These are phyloP conservation scores for Aethina tumida DNA, from an alignment of 1,140 invertebrate genomes.

Conservation along the genomic window DNA sequence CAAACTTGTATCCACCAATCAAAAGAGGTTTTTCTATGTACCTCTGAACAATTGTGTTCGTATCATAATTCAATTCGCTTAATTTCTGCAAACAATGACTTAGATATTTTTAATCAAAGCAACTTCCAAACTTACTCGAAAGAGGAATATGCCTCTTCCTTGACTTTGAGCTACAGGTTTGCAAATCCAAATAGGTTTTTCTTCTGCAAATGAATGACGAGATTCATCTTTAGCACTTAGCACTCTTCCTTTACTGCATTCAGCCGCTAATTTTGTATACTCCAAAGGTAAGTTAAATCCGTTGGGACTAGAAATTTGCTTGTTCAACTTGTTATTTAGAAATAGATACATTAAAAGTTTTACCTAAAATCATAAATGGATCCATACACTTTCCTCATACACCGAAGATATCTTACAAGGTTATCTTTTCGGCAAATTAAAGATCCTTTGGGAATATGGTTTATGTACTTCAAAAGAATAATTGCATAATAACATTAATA, in stretches of 20 bases:
- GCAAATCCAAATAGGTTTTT: slow-evolving; percentile 65
- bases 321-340: neutral
- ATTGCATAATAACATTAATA: slow-evolving; percentile 3
- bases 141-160: slow-evolving; percentile 73
- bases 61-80: slow-evolving; percentile 63
- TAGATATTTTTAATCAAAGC: neutral
- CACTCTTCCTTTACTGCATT: slow-evolving; percentile 48
- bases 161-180: slow-evolving; percentile 79
- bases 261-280: slow-evolving; percentile 71
- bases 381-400: slow-evolving; percentile 73
- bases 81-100: slow-evolving; percentile 49
- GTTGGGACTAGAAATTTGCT: slow-evolving; percentile 49
- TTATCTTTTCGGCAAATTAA: slow-evolving; percentile 75
- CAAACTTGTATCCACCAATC: slow-evolving; percentile 82
- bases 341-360: slow-evolving; percentile 11
- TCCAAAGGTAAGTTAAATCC: slow-evolving; percentile 75
- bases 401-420: slow-evolving; percentile 63
- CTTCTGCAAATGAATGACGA: slow-evolving; percentile 29
- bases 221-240: slow-evolving; percentile 20
- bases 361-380: slow-evolving; percentile 76
- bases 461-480: slow-evolving; percentile 55
- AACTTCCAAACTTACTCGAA: slow-evolving; percentile 47
- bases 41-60: slow-evolving; percentile 63
- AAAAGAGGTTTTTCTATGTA: slow-evolving; percentile 80
- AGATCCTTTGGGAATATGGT: slow-evolving; percentile 74